Evolutionary conservation across 2,797 vertebrate genomes (phyloP), one percentile per base, ranked within the genome.

Genomic region (Enteromius radiatus): DNA sequence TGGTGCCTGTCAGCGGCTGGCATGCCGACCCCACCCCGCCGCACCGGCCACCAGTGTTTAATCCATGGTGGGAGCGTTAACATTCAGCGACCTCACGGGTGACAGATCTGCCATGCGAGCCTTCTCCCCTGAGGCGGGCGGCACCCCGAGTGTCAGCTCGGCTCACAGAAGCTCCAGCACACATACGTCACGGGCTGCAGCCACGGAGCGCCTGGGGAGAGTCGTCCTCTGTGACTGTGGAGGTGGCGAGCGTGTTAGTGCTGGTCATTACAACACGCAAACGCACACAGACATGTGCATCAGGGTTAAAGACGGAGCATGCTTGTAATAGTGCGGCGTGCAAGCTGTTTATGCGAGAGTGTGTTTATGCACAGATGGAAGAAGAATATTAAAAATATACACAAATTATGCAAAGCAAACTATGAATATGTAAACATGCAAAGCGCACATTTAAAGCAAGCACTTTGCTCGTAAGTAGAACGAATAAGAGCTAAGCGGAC

Each of bases 41-140:
- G 93, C 92, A 91, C 94, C 92, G 95, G 95, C 93, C 93, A 94
- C 93, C 92, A 94, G 94, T 96, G 95, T 95, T 95, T 97, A 97
- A 97, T 97, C 96, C 96, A 94, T 95, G 96, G 96, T 92, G 96
- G 96, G 94, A 95, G 95, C 95, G 96, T 98, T 97, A 97, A 97
- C 97, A 96, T 96, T 94, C 93, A 94, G 92, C 91, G 93, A 96
- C 96, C 96, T 97, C 94, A 90, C 92, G 94, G 96, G 96, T 96
- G 96, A 97, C 96, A 97, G 96, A 97, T 97, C 96, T 96, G 96
- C 95, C 95, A 96, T 94, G 95, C 91, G 95, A 96, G 95, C 95
- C 90, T 90, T 91, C 90, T 89, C 90, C 92, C 93, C 92, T 67
- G 89, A 91, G 92, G 93, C 85, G 71, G 69, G 56, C 80, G 38